Base-by-base conservation (phyloP, 2,888 invertebrate species). In the Epinotia nisella region DNA sequence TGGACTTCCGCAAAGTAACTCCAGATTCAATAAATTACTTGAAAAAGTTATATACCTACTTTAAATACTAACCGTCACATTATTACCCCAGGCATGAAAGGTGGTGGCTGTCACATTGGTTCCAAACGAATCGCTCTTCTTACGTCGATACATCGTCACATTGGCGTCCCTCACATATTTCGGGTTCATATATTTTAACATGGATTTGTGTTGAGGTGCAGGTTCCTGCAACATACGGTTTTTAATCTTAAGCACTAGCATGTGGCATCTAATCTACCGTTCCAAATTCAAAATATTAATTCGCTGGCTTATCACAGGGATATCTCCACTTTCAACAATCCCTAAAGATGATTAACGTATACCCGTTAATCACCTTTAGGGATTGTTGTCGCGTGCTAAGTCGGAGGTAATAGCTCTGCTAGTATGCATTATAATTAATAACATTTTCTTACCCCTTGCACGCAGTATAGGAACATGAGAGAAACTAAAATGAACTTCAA, bases 391-490 rank as follows among this genome's bases (percentile, higher is more conserved):
- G n/a, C n/a, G n/a, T n/a, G n/a, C n/a, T n/a, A 29, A 29, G 10
- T 3, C 15, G 13, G 4, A 0, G 11, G 10, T 4, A 29, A 29
- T 3, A 29, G 5, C 29, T 29, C n/a, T 3, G 29, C 3, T 3
- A n/a, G n/a, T 5, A 29, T 24, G 1, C 24, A 29, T 29, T 29
- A 29, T 29, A n/a, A 58, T 1, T 35, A n/a, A 3, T 58, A n/a
- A 9, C 10, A 24, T 53, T 53, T 65, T 13, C 56, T 67, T 67
- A 72, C 71, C 71, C 71, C 71, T n/a, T 45, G 13, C 9, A 67
- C 66, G 19, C 61, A 67, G 21, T 19, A 56, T 5, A 5, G 9
- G 17, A 55, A 49, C 13, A 61, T 45, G 15, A 53, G 53, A 17
- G 9, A 21, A 56, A 67, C 15, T 21, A 55, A 56, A 0, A 60